These are phyloP conservation scores for Brachyhypopomus gauderio DNA, from an alignment of 2,113 vertebrate genomes.

Conservation along the genomic window DNA sequence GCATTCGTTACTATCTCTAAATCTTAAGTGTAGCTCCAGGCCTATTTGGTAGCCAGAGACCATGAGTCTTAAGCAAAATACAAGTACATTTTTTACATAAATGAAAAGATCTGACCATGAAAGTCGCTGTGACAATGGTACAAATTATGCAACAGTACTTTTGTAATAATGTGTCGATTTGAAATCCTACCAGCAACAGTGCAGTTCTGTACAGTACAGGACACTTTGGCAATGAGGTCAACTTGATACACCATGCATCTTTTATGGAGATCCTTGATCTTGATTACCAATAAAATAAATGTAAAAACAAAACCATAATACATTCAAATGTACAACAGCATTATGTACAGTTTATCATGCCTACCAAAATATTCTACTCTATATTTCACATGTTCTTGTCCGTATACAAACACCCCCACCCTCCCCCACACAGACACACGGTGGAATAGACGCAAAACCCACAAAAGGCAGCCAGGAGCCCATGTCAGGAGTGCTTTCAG, in stretches of 20 bases:
- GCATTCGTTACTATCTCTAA: too few species aligned
- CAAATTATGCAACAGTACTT: slow-evolving; percentile 47
- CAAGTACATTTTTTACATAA: slow-evolving; percentile 16
- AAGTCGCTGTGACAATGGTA: slow-evolving; percentile 7
- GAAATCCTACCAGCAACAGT: slow-evolving; percentile 32
- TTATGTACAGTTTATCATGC: slow-evolving; percentile 35
- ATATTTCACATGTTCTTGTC: slow-evolving; percentile 30
- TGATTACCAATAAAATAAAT: not conserved
- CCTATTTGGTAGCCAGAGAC: slow-evolving; percentile 14
- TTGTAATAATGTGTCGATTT: slow-evolving; percentile 6
- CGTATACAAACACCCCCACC: slow-evolving; percentile 27
- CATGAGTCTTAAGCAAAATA: slow-evolving; percentile 18
- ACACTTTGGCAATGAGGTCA: slow-evolving; percentile 46
- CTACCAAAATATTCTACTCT: slow-evolving; percentile 19
- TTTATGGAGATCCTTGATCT: not conserved
- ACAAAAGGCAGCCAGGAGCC: not conserved
- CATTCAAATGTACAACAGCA: slow-evolving; percentile 31
- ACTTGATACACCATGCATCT: slow-evolving; percentile 16
- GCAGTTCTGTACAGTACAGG: slow-evolving; percentile 35
- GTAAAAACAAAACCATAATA: not conserved
- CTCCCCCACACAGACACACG: slow-evolving; percentile 5
- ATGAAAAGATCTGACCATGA: slow-evolving; percentile 19
- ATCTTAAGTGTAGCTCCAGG: not conserved
- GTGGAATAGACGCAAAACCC: not conserved
- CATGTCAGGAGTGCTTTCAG: not conserved